phyloP scores from a whole-genome alignment of 2,113 vertebrate species.

The Proterorhinus semilunaris region DNA sequence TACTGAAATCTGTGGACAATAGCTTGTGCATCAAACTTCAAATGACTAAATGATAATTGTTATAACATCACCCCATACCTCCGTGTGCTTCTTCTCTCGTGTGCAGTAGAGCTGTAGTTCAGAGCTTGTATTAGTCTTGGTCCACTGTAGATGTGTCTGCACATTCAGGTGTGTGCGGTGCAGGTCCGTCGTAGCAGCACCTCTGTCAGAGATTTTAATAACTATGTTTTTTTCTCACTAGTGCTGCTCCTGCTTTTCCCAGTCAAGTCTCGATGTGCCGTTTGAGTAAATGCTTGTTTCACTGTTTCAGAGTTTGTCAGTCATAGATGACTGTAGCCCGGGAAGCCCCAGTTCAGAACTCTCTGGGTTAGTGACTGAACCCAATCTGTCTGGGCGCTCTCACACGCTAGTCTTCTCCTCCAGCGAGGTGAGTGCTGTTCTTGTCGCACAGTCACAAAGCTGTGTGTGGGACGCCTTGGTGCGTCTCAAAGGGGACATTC shows the following conservation, averaged over 20 bases:
- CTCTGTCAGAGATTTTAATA: constrained; percentile 6
- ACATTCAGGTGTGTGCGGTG: constrained; percentile 19
- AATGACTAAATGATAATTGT: background rate
- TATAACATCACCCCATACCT: constrained; percentile 58
- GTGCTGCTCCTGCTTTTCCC: constrained; percentile 22
- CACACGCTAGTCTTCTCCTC: constrained; percentile 96
- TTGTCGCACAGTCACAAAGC: constrained; percentile 66
- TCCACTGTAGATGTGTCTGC: constrained; percentile 29
- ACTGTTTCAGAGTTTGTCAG: constrained; percentile 92
- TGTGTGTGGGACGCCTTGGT: constrained; percentile 49
- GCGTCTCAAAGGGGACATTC: constrained; percentile 62
- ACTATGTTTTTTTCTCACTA: background rate
- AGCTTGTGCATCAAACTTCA: constrained; percentile 31
- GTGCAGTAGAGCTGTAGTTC: constrained; percentile 30
- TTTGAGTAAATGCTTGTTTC: constrained; percentile 85
- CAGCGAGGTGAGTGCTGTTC: constrained; percentile 88
- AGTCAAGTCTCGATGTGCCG: constrained; percentile 36
- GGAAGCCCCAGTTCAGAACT: constrained; percentile 86
- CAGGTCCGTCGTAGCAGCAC: constrained; percentile 19
- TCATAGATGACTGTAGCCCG: constrained; percentile 90
- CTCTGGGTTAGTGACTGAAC: constrained; percentile 91
- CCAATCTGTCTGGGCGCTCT: constrained; percentile 91
- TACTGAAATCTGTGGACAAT: background rate
- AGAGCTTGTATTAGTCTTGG: constrained; percentile 32
- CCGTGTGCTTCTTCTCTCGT: constrained; percentile 13